Base-by-base conservation (phyloP, 2,888 invertebrate species). In the Morpho achilles region DNA sequence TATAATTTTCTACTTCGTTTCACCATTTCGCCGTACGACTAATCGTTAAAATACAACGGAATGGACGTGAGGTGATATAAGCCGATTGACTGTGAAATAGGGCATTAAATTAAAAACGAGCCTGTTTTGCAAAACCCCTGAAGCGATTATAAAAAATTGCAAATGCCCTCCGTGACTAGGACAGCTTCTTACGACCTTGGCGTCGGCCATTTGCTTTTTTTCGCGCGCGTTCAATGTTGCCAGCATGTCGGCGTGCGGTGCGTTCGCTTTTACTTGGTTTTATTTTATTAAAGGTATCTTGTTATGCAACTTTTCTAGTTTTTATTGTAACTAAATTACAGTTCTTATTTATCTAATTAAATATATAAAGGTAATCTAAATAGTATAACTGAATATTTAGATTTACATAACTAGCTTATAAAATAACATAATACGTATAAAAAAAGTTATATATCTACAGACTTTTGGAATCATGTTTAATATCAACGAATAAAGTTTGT, bases 111-210 rank as follows among this genome's bases (percentile, higher is more conserved):
- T 75, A 67, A 75, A 79, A 72, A 71, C 66, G 65, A 64, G 69
- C 73, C 70, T 67, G 76, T 75, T 72, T 72, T 66, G 72, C 76
- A 73, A 58, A 74, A 75, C 75, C 74, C 76, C 75, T 79, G 79
- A 72, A 74, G 75, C 79, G 68, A 70, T 72, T 72, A 75, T 77
- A 80, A 83, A 85, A 78, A 88, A 86, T 84, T 82, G 82, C 85
- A 82, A 84, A 84, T 81, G 86, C 84, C 83, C 86, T 87, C 86
- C 79, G 74, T 81, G 86, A 86, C 88, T 89, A 88, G 87, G 88
- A 88, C 89, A 87, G 85, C 88, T 85, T 87, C 84, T 84, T 78
- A 76, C 74, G 90, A 87, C 89, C 89, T 90, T 90, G 88, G 72
- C 66, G 77, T 75, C 82, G 82, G 85, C 87, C 87, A 86, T 88